Percentiles rank a stretch among this genome's conserved stretches.
Evolutionary conservation across 2,113 vertebrate species (phyloP).

Genomic region (Myanophis thanlyinensis): DNA sequence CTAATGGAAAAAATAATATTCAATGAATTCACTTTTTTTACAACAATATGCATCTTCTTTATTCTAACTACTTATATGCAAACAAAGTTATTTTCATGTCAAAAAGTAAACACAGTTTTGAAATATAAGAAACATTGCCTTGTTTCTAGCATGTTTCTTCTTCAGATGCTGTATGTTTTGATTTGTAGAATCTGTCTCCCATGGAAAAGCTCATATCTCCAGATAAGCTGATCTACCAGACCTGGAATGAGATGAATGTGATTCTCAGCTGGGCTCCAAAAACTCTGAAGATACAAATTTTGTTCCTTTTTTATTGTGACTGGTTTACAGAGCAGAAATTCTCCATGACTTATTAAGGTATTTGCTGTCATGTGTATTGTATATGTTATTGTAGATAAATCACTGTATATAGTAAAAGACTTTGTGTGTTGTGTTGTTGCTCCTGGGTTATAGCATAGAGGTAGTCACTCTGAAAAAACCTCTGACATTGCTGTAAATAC

Average conservation of each 20-base stretch:
- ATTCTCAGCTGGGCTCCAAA: neutral
- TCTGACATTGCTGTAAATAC: no score
- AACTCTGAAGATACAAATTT: neutral
- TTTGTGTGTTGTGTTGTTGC: no score
- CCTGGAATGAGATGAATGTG: neutral
- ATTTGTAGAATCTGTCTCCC: neutral
- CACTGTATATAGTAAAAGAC: no score
- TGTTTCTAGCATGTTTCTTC: conserved; percentile 27
- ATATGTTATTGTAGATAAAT: no score
- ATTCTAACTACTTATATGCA: conserved; percentile 42
- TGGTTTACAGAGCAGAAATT: no score
- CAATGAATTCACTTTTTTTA: conserved; percentile 39
- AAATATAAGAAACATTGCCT: conserved; percentile 20
- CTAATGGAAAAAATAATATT: neutral
- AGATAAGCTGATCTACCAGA: neutral
- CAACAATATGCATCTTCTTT: conserved; percentile 30
- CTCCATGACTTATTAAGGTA: no score
- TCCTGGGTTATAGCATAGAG: no score
- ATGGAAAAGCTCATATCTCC: neutral
- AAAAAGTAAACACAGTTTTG: conserved; percentile 32
- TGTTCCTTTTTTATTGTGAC: no score
- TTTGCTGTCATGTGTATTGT: no score
- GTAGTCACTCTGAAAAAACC: no score
- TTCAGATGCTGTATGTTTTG: conserved; percentile 27
- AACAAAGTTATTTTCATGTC: conserved; percentile 35